Evolutionary conservation across 1,140 invertebrate species (phyloP), one percentile per base, ranked within the genome.

Genomic region (Macrobrachium nipponense): DNA sequence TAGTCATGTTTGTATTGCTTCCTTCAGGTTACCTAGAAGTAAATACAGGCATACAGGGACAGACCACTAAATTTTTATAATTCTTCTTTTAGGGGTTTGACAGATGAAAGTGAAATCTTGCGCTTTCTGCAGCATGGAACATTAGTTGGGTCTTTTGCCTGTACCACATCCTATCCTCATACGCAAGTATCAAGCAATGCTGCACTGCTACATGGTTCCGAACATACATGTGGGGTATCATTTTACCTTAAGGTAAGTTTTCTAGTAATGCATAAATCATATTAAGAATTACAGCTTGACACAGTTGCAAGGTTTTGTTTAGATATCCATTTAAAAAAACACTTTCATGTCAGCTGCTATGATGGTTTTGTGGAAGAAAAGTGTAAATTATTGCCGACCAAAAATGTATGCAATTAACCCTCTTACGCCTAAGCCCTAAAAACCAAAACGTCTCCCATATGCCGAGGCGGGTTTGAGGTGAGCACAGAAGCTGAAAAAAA

Each of bases 151-250:
- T 7, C 92, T 99, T 36, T 92, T 99, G 73, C 99, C 99, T 2
- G 99, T 99, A 66, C 99, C 99, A 11, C 98, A 99, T 93, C 98
- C 99, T 14, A 99, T 99, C 91, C 93, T 99, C 68, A 99, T 99
- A 89, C 93, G 99, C 88, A 98, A 99, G 92, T 99, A 99, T 93
- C 98, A 99, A 92, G 97, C 98, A 99, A 99, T 92, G 94, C 95
- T 72, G 98, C 60, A 99, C 99, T 4, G 98, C 98, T 15, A 97
- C 98, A 90, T 99, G 98, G 98, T 99, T 99, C 92, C 93, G 98
- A 78, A 99, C 98, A 2, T 99, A 99, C 90, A 98, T 99, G 95
- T 99, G 98, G 98, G 98, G 98, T 61, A 96, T 99, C 36, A 99
- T 99, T 89, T 99, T n/a, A n/a, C 99, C 92, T 93, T 99, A 82